Evolutionary conservation across 2,888 invertebrate genomes (phyloP), one percentile per base, ranked within the genome.

Genomic region (Plebejus argus): DNA sequence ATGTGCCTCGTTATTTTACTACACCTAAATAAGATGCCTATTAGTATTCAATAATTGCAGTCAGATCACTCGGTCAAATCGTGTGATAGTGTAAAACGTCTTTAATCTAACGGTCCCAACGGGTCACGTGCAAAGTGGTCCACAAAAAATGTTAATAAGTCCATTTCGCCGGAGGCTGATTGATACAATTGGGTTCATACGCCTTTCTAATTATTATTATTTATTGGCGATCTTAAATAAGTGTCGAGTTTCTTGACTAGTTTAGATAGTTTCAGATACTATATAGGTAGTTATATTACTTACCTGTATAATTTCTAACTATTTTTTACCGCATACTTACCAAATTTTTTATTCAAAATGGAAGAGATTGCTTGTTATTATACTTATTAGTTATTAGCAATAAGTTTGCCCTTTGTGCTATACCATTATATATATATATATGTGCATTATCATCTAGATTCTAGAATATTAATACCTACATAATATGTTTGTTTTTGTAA

Each of bases 31-130:
- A 45, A 12, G 8, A 45, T 10, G 10, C 45, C 45, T 8, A 20
- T 58, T 58, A 61, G 61, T 61, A 61, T 61, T 61, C 61, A 23
- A 61, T 23, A 61, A 23, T 61, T 66, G 28, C 66, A 66, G 12
- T 15, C 4, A 23, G 8, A 66, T 28, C 4, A 15, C 28, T 66
- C 8, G 28, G 12, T 28, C 28, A 33, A 28, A 66, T 18, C 61
- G 20, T 66, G 28, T 33, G 66, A 28, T 28, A 28, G 33, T 72
- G 45, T 20, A 12, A 39, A 72, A 20, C 45, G 72, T 6, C n/a
- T 33, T 70, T 35, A 28, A 39, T 12, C 7, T 72, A 72, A 72
- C 72, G 72, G 72, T 72, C 72, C 72, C 12, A 53, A 71, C 39
- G n/a, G 71, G 45, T 71, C 71, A 71, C 71, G 45, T 45, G 45